Evolutionary conservation across 1,140 invertebrate genomes (phyloP).

Genomic region (Oedothorax gibbosus): DNA sequence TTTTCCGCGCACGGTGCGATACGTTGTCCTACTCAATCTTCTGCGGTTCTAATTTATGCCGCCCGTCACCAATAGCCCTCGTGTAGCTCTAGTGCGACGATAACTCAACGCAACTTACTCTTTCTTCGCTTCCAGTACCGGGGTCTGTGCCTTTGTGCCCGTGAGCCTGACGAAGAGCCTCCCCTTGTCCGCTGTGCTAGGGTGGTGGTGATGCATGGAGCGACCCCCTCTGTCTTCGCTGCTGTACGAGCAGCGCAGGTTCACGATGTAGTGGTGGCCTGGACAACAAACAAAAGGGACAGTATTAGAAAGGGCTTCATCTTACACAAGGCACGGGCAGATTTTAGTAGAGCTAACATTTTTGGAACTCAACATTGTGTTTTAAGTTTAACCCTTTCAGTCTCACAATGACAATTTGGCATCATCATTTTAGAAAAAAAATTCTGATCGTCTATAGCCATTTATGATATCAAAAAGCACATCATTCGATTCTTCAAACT

Average conservation of each 20-base stretch:
- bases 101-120: slow-evolving; percentile 63
- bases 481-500: too few species aligned
- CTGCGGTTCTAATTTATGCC: too few species aligned
- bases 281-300: slow-evolving; percentile 65
- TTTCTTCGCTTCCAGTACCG: slow-evolving; percentile 62
- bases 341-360: too few species aligned
- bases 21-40: too few species aligned
- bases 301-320: neutral
- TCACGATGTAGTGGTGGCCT: slow-evolving; percentile 82
- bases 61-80: neutral
- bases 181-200: slow-evolving; percentile 73
- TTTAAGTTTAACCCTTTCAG: too few species aligned
- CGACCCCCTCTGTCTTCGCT: slow-evolving; percentile 73
- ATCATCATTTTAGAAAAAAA: too few species aligned
- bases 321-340: too few species aligned
- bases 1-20: too few species aligned
- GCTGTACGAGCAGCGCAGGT: slow-evolving; percentile 75
- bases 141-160: slow-evolving; percentile 73
- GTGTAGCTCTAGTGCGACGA: neutral
- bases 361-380: too few species aligned
- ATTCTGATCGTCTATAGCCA: too few species aligned
- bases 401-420: too few species aligned
- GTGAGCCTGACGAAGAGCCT: slow-evolving; percentile 79
- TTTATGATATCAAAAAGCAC: too few species aligned
- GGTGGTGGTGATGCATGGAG: slow-evolving; percentile 67